These are phyloP conservation scores for Proteles cristata DNA, from an alignment of 2,113 vertebrate genomes.

Conservation along the genomic window DNA sequence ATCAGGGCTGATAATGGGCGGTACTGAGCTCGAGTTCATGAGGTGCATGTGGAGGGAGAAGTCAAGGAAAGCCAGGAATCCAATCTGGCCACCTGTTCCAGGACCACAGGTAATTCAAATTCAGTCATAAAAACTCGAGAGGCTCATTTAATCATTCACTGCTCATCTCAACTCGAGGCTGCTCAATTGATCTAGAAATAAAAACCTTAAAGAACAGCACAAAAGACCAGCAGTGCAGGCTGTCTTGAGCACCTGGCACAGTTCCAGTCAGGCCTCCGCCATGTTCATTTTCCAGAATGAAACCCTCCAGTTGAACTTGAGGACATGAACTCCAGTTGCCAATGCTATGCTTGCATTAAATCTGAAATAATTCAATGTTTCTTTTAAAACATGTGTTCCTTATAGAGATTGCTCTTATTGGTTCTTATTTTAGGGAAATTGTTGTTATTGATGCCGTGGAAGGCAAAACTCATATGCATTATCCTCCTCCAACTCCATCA, in stretches of 20 bases:
- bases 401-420: neutral
- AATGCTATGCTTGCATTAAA: neutral
- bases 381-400: neutral
- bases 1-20: conserved; percentile 57
- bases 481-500: neutral
- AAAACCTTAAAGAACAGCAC: neutral
- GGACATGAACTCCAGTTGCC: neutral
- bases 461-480: neutral
- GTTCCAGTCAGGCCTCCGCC: neutral
- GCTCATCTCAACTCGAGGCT: neutral
- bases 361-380: neutral
- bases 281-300: neutral
- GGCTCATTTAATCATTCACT: no score
- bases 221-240: neutral
- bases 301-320: neutral
- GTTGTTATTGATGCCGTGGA: neutral
- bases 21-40: neutral
- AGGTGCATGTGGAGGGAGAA: conserved; percentile 31
- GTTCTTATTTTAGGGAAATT: neutral
- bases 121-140: neutral
- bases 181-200: neutral
- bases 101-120: conserved; percentile 51
- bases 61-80: conserved; percentile 55
- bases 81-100: conserved; percentile 28
- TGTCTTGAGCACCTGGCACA: fast-evolving